Evolutionary conservation across 2,888 invertebrate species (phyloP), one percentile per base, ranked within the genome.

Genomic region (Macaria liturata): DNA sequence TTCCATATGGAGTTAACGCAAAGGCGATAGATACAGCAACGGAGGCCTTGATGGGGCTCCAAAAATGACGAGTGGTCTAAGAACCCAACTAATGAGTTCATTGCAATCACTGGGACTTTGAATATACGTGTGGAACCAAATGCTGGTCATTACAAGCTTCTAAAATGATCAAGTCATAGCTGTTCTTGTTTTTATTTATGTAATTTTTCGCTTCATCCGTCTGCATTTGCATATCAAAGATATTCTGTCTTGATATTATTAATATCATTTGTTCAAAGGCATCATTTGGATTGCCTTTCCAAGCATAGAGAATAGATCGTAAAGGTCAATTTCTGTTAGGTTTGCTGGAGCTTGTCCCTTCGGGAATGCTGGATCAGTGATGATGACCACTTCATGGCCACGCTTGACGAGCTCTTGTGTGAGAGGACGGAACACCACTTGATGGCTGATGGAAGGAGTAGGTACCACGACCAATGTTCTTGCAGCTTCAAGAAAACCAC

Each of bases 391-490:
- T 49, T 92, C 77, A 57, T 93, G 93, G 0, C 92, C 92, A 8
- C 85, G 75, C 46, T 68, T 78, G 0, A 80, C 78, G 8, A 93
- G 67, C 46, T 86, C 87, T 3, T 80, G 72, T 8, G 79, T 79
- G 3, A 92, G 56, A 1, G 80, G 74, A 9, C 83, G 75, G 54
- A 80, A 90, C 0, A 86, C 81, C 0, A 88, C 72, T 71, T 92
- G 91, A 61, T 92, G 92, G 54, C 91, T 92, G 40, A 90, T 78
- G 0, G 91, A 86, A 0, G 91, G 83, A 3, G 72, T 68, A 0
- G 91, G 81, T 39, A 85, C 75, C 0, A 89, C 64, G 7, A 58
- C 69, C 8, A 76, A 48, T 9, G 76, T 75, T 57, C 58, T 71
- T 2, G 71, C 73, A 0, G 70, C 58, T 32, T 75, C 66, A 59